A percentile compares a stretch with the other conserved stretches of the same genome.
Evolutionary conservation across 2,888 invertebrate genomes (phyloP).

Genomic region (Andrena bucephala): DNA sequence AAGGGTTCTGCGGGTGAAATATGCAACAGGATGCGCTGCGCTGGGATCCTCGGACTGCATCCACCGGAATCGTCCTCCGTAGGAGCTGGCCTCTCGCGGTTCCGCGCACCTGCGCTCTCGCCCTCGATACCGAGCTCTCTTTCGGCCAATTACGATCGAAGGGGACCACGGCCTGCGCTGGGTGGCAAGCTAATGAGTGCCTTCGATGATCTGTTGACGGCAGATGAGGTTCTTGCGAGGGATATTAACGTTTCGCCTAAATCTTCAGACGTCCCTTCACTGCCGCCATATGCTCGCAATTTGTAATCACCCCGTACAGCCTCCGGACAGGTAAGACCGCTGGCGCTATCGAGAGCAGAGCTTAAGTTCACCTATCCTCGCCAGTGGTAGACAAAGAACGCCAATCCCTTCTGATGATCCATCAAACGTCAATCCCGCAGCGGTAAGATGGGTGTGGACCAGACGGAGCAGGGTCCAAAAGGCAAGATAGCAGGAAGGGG

Average conservation of each 20-base stretch:
- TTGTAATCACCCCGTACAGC: too few relatives aligned
- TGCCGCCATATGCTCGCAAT: too few relatives aligned
- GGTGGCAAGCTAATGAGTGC: constrained; percentile 12
- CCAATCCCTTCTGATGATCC: not conserved
- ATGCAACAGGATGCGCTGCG: constrained; percentile 78
- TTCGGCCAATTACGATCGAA: constrained; percentile 23
- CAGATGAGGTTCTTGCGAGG: not conserved
- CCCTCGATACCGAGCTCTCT: constrained; percentile 17
- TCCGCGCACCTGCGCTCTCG: constrained; percentile 51
- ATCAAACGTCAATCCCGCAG: constrained; percentile 19
- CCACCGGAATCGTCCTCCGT: constrained; percentile 70
- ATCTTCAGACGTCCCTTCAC: too few relatives aligned
- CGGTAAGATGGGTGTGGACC: not conserved
- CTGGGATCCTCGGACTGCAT: constrained; percentile 70
- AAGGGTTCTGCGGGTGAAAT: constrained; percentile 80
- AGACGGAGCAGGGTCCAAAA: not conserved
- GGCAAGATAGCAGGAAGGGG: not conserved
- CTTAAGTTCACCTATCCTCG: not conserved
- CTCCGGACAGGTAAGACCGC: too few relatives aligned
- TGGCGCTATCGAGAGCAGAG: too few relatives aligned
- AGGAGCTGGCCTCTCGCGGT: constrained; percentile 22
- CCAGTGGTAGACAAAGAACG: not conserved
- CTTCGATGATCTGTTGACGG: constrained; percentile 11
- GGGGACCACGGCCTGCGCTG: not conserved
- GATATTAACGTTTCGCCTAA: too few relatives aligned